Evolutionary conservation across 1,140 invertebrate genomes (phyloP).

Genomic region (Lamellibrachia luymesi): DNA sequence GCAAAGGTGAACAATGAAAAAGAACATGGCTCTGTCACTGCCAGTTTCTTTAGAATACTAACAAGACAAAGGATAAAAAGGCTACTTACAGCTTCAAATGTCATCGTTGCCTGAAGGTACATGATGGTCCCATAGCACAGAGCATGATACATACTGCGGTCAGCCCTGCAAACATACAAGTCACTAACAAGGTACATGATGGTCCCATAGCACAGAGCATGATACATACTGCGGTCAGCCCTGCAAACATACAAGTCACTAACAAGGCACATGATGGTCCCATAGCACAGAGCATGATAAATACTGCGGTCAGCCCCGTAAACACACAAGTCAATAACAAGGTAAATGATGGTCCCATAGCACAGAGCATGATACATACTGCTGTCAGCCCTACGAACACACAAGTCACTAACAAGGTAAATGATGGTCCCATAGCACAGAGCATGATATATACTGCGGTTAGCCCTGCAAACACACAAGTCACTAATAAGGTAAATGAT

Average conservation of each 20-base stretch:
- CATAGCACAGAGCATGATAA: neutral
- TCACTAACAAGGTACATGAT: neutral
- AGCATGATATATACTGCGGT: too few species aligned
- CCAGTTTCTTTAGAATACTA: neutral
- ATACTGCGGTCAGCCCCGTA: neutral
- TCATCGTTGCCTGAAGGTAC: slow-evolving; percentile 89
- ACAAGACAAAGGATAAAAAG: slow-evolving; percentile 13
- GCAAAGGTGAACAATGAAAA: slow-evolving; percentile 1
- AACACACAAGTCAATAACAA: too few species aligned
- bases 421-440: too few species aligned
- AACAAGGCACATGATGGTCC: too few species aligned
- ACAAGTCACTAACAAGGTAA: too few species aligned
- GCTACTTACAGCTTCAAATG: slow-evolving; percentile 76
- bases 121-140: slow-evolving; percentile 85
- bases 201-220: neutral
- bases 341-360: too few species aligned
- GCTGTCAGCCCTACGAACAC: too few species aligned
- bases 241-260: too few species aligned
- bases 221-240: too few species aligned
- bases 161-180: slow-evolving; percentile 63
- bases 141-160: slow-evolving; percentile 86
- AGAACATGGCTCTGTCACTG: neutral
- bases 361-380: too few species aligned
- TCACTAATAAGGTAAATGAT: too few species aligned
- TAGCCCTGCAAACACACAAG: too few species aligned